Evolutionary conservation across 2,113 vertebrate genomes (phyloP).

Genomic region (Condylura cristata): DNA sequence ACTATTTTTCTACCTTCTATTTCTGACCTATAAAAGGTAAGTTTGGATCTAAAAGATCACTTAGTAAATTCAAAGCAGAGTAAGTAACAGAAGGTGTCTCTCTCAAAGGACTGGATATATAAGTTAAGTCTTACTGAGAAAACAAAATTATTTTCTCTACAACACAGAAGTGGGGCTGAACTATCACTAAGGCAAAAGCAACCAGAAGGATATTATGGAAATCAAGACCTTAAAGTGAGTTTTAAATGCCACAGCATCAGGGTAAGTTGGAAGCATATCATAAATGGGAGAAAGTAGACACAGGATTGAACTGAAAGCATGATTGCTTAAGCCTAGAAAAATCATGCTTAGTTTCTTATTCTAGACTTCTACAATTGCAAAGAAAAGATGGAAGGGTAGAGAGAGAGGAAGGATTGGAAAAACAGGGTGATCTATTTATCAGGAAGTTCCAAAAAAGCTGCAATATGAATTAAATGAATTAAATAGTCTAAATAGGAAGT

Average conservation of each 20-base stretch:
- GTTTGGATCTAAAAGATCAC: background rate
- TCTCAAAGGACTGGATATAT: background rate
- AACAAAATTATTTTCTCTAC: background rate
- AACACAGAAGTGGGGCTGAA: background rate
- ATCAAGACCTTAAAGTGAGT: background rate
- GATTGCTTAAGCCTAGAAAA: background rate
- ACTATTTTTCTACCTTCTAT: background rate
- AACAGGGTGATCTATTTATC: background rate
- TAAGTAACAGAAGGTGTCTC: background rate
- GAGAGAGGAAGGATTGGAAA: background rate
- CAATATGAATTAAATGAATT: background rate
- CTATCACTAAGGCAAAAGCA: background rate
- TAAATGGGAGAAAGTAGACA: background rate
- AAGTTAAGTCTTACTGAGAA: background rate
- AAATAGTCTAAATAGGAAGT: background rate
- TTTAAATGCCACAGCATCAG: background rate
- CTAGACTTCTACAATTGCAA: background rate
- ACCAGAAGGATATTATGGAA: background rate
- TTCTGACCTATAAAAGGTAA: conserved; percentile 6
- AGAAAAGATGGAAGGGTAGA: background rate
- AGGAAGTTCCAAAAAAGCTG: background rate
- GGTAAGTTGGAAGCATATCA: background rate
- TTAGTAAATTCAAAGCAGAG: background rate
- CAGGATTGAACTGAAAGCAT: background rate
- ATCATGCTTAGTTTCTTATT: background rate